Evolutionary conservation across 2,888 invertebrate genomes (phyloP), one percentile per base, ranked within the genome.

Genomic region (Melitaea athalia): DNA sequence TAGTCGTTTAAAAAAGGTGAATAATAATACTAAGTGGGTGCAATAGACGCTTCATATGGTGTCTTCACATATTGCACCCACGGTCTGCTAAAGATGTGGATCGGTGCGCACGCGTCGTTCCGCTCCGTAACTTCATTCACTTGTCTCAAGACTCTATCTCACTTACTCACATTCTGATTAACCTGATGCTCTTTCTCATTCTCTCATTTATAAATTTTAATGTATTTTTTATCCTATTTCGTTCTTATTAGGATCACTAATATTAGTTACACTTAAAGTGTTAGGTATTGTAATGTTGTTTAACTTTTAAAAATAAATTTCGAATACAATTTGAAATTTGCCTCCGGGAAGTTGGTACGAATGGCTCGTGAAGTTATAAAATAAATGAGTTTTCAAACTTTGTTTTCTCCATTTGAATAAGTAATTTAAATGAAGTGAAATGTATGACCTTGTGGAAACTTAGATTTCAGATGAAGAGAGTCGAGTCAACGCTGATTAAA

Each of bases 81-180:
- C 80, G 75, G 79, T 75, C 77, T 78, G 78, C 63, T 75, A 78
- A 73, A 75, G 76, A 77, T 75, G 77, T 74, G 77, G 75, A 78
- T 78, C 77, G 80, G 73, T 79, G 85, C 85, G 85, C 85, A 86
- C 84, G 83, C 84, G 85, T 72, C 72, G 85, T 85, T 81, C 84
- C 86, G 81, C 84, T 74, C 67, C 75, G 73, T 82, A 83, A 79
- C 76, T 57, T 42, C 31, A 15, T 57, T 42, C 77, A 79, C 82
- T 84, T 81, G 83, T 75, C 78, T 74, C 79, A 68, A 60, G 45
- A 62, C 57, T 38, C 55, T 69, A 53, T 73, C 72, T 61, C 70
- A 42, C 49, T 74, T 71, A 59, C 68, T 66, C 69, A 59, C 53
- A n/a, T n/a, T n/a, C n/a, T 33, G 11, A 6, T 31, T 43, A 38